Evolutionary conservation across 1,140 invertebrate genomes (phyloP).

Genomic region (Bombus waltoni): DNA sequence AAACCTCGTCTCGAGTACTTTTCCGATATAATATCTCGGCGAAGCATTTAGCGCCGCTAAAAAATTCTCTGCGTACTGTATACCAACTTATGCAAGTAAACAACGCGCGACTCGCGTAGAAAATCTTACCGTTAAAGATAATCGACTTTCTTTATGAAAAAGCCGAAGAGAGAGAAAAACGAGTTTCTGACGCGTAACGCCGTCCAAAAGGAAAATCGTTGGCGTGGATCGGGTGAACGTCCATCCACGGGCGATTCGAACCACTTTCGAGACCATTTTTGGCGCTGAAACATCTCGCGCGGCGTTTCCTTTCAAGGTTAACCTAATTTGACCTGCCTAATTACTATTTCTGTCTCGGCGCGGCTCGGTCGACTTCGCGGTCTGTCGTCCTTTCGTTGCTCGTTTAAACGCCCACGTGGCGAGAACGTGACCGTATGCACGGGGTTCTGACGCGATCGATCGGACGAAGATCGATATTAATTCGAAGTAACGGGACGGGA

Average conservation of each 20-base stretch:
- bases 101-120: no score
- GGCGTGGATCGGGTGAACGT: not conserved
- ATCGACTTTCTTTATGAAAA: not conserved
- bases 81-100: no score
- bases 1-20: no score
- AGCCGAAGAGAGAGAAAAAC: not conserved
- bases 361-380: constrained; percentile 23
- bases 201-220: not conserved
- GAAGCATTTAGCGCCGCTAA: no score
- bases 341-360: constrained; percentile 64
- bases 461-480: constrained; percentile 57
- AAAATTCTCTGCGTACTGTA: no score
- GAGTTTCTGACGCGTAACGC: not conserved
- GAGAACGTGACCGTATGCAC: constrained; percentile 39
- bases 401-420: constrained; percentile 58
- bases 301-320: constrained; percentile 57
- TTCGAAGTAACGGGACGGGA: constrained; percentile 52
- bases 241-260: no score
- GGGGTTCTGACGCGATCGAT: constrained; percentile 20
- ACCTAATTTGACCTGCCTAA: constrained; percentile 64
- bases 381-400: constrained; percentile 50
- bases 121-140: no score
- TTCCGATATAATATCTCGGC: no score
- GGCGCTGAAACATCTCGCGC: constrained; percentile 25
- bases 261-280: constrained; percentile 41